These are phyloP conservation scores for Chiloscyllium plagiosum DNA, from an alignment of 2,113 vertebrate species.

Conservation along the genomic window DNA sequence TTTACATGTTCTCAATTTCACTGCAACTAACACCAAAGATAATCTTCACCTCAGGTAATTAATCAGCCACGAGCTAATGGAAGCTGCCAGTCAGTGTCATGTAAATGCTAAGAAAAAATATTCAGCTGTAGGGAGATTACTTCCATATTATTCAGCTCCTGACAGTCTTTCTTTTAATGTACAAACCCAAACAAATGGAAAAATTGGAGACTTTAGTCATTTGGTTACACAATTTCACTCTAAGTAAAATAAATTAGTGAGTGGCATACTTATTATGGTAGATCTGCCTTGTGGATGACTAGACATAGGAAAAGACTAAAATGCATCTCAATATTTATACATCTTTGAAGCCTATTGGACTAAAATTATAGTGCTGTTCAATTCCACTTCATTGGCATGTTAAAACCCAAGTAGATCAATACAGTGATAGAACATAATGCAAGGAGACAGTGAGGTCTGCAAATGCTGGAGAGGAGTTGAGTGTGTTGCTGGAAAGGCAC, in stretches of 20 bases:
- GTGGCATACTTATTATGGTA: too few species aligned
- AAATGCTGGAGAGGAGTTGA: too few species aligned
- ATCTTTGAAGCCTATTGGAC: background rate
- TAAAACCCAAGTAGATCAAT: background rate
- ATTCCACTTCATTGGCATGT: background rate
- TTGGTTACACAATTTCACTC: background rate
- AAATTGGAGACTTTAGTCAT: background rate
- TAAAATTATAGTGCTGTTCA: background rate
- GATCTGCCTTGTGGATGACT: too few species aligned
- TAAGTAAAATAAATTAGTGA: background rate
- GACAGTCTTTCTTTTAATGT: background rate
- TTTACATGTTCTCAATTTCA: background rate
- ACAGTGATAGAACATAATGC: background rate
- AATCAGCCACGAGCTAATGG: background rate
- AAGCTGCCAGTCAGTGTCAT: background rate
- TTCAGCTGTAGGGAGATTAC: background rate
- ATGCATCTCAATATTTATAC: background rate
- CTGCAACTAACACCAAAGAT: background rate
- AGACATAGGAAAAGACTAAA: too few species aligned
- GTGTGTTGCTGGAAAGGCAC: too few species aligned
- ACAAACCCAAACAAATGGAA: background rate
- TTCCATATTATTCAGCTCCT: background rate
- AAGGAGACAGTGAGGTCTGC: too few species aligned
- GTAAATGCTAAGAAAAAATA: background rate
- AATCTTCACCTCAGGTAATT: background rate